phyloP scores from a whole-genome alignment of 2,888 invertebrate genomes.

The Cistogaster globosa region DNA sequence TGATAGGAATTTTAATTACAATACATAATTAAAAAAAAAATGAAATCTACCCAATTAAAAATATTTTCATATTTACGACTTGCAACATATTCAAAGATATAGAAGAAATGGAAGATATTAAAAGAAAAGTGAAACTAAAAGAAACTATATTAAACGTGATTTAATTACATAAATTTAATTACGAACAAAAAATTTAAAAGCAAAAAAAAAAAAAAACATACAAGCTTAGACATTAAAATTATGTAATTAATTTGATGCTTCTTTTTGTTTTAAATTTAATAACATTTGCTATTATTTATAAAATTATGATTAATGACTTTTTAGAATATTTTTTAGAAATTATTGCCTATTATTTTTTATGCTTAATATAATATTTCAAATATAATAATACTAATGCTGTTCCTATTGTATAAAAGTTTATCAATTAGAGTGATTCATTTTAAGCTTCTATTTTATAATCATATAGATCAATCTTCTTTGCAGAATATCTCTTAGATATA shows the following conservation, averaged over 20 bases:
- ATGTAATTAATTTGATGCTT: constrained; percentile 56
- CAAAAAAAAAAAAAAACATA: background rate
- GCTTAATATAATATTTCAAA: background rate
- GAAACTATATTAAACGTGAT: constrained; percentile 53
- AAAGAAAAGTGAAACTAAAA: background rate
- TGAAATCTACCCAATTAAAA: constrained; percentile 28
- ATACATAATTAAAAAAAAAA: constrained; percentile 4
- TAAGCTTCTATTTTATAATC: no score
- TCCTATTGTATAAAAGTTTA: no score
- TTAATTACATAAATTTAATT: constrained; percentile 46
- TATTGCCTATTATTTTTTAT: background rate
- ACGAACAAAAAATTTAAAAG: background rate
- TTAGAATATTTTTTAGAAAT: background rate
- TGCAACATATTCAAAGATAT: background rate
- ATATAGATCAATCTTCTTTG: no score
- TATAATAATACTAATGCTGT: background rate
- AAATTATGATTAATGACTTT: constrained; percentile 52
- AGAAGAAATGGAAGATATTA: background rate
- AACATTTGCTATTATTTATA: constrained; percentile 45
- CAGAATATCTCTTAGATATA: no score
- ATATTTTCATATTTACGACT: constrained; percentile 25
- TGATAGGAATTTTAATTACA: constrained; percentile 67
- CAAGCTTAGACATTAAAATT: constrained; percentile 7
- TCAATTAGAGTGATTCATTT: no score
- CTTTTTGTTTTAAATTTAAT: constrained; percentile 29